Evolutionary conservation across 2,113 vertebrate genomes (phyloP).

Genomic region (Synodontis membranacea): DNA sequence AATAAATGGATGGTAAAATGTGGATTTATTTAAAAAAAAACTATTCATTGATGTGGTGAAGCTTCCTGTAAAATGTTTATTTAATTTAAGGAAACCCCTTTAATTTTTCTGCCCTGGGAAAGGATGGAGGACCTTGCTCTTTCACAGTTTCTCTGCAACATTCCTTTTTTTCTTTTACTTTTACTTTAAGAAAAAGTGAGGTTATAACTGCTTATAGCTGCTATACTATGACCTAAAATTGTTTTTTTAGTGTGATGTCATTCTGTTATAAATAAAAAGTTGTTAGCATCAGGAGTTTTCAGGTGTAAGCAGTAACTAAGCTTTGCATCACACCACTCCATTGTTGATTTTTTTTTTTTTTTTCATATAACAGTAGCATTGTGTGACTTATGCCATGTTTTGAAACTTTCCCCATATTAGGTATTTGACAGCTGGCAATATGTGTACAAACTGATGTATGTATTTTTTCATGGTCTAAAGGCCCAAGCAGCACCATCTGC

Average conservation of each 20-base stretch:
- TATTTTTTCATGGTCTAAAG: constrained; percentile 5
- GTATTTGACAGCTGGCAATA: neutral
- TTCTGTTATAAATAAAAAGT: neutral
- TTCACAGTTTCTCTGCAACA: neutral
- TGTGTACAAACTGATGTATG: neutral
- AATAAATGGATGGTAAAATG: neutral
- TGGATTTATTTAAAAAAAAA: neutral
- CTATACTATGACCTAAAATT: neutral
- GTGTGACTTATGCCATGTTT: neutral
- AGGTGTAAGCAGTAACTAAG: neutral
- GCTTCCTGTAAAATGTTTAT: neutral
- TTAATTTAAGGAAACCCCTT: neutral
- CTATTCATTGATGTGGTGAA: neutral
- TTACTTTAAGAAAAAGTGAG: neutral
- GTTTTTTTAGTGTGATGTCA: neutral
- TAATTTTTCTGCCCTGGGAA: neutral
- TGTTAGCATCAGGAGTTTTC: neutral
- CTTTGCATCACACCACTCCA: neutral
- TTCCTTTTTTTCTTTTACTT: neutral
- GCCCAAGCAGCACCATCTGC: neutral
- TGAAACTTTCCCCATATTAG: neutral
- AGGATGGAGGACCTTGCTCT: neutral
- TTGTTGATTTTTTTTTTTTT: neutral
- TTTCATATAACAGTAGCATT: neutral
- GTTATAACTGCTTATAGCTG: neutral